Evolutionary conservation across 2,888 invertebrate genomes (phyloP).

Genomic region (Noctuana brunneofusca): DNA sequence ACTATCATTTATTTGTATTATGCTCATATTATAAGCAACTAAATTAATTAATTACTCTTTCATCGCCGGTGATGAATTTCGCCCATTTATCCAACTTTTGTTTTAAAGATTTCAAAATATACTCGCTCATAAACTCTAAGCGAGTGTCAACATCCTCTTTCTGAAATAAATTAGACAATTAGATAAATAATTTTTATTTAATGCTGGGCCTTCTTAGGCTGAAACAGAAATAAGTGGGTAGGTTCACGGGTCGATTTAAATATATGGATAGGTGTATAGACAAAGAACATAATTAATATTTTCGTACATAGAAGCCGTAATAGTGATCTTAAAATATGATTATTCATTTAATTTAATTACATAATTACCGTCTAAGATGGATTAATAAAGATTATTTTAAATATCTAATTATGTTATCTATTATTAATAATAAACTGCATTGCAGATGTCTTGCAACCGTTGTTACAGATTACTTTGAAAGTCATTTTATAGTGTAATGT

Average conservation of each 20-base stretch:
- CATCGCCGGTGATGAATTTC: constrained; percentile 91
- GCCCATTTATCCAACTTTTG: constrained; percentile 94
- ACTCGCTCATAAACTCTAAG: constrained; percentile 90
- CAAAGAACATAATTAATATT: too few species aligned
- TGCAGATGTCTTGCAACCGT: neutral
- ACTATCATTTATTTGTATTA: too few species aligned
- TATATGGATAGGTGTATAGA: too few species aligned
- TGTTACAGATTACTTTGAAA: neutral
- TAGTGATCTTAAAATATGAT: too few species aligned
- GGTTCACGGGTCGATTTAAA: too few species aligned
- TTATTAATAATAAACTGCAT: neutral
- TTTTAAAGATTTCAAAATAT: constrained; percentile 87
- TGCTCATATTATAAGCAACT: neutral
- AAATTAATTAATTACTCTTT: constrained; percentile 76
- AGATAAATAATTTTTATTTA: too few species aligned
- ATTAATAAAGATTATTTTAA: too few species aligned
- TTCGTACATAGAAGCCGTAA: too few species aligned
- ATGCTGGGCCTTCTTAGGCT: neutral
- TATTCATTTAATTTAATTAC: too few species aligned
- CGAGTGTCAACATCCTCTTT: constrained; percentile 85
- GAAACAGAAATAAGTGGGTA: too few species aligned
- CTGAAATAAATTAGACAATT: constrained; percentile 43
- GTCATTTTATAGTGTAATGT: neutral
- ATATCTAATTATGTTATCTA: too few species aligned
- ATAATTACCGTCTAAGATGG: too few species aligned